Evolutionary conservation across 2,888 invertebrate genomes (phyloP), one percentile per base, ranked within the genome.

Genomic region (Geophilus truncorum): DNA sequence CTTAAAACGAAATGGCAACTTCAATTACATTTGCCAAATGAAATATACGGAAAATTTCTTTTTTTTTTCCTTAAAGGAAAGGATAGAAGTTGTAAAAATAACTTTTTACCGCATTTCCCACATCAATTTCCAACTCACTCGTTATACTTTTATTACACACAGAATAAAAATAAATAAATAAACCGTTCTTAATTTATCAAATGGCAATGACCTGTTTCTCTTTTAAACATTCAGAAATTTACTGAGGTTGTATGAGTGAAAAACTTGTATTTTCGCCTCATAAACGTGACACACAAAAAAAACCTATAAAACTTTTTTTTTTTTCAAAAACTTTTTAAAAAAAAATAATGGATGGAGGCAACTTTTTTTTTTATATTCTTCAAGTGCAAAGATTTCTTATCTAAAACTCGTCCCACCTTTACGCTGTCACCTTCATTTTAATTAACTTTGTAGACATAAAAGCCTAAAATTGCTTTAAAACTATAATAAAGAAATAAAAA

Each of bases 371-470:
- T 62, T 57, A 62, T 62, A 25, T 25, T 12, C 62, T 25, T 62
- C 25, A 62, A 45, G 45, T 45, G 45, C 45, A 45, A 45, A 62
- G 62, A 62, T 62, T 62, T 62, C 62, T 62, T 62, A 62, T 62
- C 62, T 62, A 23, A 23, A 62, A 62, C 62, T 62, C 62, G 62
- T 62, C 62, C 62, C 62, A 62, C 62, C 62, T 62, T 62, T 62
- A 15, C 62, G 6, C 25, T 62, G 23, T 62, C 62, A 23, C 62
- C 62, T 23, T 62, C 62, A 5, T 62, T 62, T 62, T 62, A 62
- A 62, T 62, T 62, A 62, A 62, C 62, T 62, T 62, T 62, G 62
- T 23, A 10, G 25, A 23, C 25, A 62, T 62, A 25, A 25, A 62
- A 62, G n/a, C n/a, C 18, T 10, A 62, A 62, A 62, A 62, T 45